Percentiles rank a stretch among this genome's conserved stretches.
Evolutionary conservation across 1,140 invertebrate genomes (phyloP).

Genomic region (Vanessa tameamea): DNA sequence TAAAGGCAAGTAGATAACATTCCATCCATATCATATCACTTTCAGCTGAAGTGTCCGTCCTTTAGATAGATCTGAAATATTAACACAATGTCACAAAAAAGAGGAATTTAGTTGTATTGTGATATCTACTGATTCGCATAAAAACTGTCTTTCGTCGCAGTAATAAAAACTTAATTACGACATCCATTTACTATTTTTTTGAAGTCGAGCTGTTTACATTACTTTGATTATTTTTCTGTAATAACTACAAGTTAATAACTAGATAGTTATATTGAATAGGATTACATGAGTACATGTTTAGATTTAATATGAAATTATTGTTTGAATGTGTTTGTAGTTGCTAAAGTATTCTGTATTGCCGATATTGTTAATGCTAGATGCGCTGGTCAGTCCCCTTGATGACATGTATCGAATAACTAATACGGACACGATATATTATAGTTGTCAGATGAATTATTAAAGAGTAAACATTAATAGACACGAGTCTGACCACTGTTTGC

Average conservation of each 20-base stretch:
- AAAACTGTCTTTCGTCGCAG: not conserved
- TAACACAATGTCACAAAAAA: not conserved
- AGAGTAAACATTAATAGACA: constrained; percentile 29
- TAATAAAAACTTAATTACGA: constrained; percentile 1
- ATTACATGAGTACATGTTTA: not conserved
- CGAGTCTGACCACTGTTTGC: constrained; percentile 6
- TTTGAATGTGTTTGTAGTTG: not conserved
- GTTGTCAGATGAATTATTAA: constrained; percentile 39
- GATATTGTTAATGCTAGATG: constrained; percentile 32
- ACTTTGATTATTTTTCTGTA: not conserved
- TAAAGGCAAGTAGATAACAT: constrained; percentile 58
- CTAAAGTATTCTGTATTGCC: constrained; percentile 16
- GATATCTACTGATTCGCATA: not conserved
- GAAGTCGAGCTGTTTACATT: not conserved
- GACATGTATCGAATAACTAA: constrained; percentile 39
- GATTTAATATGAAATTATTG: not conserved
- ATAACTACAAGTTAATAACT: too few relatives aligned
- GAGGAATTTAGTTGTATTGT: too few relatives aligned
- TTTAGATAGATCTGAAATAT: not conserved
- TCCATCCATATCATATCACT: constrained; percentile 34
- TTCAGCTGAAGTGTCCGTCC: constrained; percentile 17
- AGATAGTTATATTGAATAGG: too few relatives aligned
- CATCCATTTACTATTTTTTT: not conserved
- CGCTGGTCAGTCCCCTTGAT: constrained; percentile 42
- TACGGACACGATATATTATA: constrained; percentile 28